These are phyloP conservation scores for Tetramorium alpestre DNA, from an alignment of 1,140 invertebrate species.

Conservation along the genomic window DNA sequence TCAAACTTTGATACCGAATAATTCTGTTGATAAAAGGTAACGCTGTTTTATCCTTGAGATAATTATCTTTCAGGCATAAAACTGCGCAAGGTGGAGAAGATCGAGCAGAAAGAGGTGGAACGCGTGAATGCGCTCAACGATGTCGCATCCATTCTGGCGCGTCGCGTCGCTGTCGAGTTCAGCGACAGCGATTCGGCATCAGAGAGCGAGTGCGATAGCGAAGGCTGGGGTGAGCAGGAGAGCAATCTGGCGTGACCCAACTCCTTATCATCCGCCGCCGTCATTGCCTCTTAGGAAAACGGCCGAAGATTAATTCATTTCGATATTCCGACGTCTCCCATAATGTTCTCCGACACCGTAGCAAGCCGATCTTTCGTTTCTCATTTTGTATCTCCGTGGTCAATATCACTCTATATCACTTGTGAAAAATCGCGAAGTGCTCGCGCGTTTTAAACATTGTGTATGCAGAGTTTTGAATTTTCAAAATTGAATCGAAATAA, in stretches of 20 bases:
- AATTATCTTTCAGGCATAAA: constrained; percentile 91
- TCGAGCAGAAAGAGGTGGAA: constrained; percentile 92
- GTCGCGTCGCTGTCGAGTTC: constrained; percentile 97
- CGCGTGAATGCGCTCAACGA: constrained; percentile 93
- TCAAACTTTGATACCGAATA: not conserved
- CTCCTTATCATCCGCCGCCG: constrained; percentile 72
- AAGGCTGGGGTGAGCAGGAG: constrained; percentile 90
- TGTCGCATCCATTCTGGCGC: constrained; percentile 97
- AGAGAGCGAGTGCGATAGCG: constrained; percentile 90
- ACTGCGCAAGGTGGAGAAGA: constrained; percentile 96
- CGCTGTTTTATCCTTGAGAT: not conserved
- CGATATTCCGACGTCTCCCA: not conserved
- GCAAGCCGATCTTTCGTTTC: constrained; percentile 11
- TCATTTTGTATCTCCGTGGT: not conserved
- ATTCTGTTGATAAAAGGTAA: not conserved
- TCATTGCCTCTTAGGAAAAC: constrained; percentile 79
- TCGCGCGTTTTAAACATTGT: not conserved
- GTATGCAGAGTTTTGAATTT: not conserved
- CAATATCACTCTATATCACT: not conserved
- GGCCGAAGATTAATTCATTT: constrained; percentile 54
- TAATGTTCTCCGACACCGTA: not conserved
- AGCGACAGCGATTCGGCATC: constrained; percentile 96
- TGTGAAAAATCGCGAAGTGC: not conserved
- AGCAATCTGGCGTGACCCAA: constrained; percentile 87
- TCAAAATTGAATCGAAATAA: not conserved